phyloP scores from a whole-genome alignment of 2,797 vertebrate species.

The Esox masquinongy region DNA sequence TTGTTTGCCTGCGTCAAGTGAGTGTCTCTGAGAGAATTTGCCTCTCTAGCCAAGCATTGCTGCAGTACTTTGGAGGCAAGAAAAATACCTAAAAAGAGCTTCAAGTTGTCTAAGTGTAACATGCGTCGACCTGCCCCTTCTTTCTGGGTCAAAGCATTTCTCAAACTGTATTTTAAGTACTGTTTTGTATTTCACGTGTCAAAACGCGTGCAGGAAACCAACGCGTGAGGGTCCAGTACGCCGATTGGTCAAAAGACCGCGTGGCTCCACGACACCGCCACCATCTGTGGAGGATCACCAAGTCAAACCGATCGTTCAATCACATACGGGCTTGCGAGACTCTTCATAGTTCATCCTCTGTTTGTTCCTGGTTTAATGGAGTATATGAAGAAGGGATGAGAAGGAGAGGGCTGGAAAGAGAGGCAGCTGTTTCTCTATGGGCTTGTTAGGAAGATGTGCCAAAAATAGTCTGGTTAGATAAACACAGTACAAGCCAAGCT shows the following conservation, averaged over 20 bases:
- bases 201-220: neutral
- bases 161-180: neutral
- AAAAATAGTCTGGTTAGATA: neutral
- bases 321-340: neutral
- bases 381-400: neutral
- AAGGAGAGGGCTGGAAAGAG: neutral
- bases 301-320: neutral
- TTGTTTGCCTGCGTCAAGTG: neutral
- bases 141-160: neutral
- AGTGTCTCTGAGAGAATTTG: slow-evolving; percentile 9
- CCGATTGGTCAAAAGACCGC: neutral
- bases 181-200: neutral
- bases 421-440: neutral
- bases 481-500: neutral
- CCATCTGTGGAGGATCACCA: neutral
- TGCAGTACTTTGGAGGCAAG: slow-evolving; percentile 27
- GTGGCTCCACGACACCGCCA: neutral
- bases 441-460: neutral
- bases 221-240: too few species aligned
- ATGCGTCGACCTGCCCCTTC: slow-evolving; percentile 54
- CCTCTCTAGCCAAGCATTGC: slow-evolving; percentile 19
- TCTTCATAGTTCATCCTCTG: neutral
- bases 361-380: neutral
- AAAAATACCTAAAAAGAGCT: slow-evolving; percentile 45
- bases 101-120: slow-evolving; percentile 37